Evolutionary conservation across 2,797 vertebrate genomes (phyloP).

Genomic region (Psittacula derbiana): DNA sequence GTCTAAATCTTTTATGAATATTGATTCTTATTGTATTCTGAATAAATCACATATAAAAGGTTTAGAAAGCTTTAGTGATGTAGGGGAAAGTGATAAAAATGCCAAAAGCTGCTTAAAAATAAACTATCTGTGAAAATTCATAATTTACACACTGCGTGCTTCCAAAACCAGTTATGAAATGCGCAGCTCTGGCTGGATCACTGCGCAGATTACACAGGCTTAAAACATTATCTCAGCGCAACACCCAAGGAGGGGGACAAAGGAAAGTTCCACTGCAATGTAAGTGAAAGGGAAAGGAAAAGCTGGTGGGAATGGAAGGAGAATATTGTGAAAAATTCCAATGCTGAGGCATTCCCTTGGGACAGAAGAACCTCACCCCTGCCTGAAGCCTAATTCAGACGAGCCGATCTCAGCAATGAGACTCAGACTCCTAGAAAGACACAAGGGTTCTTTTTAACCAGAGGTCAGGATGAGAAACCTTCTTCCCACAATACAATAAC

Average conservation of each 20-base stretch:
- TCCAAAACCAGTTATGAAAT: not conserved
- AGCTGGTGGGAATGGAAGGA: not conserved
- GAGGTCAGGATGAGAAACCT: not conserved
- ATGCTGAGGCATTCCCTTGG: not conserved
- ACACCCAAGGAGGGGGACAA: not conserved
- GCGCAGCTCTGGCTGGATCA: not conserved
- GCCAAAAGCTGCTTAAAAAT: not conserved
- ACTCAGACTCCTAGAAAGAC: not conserved
- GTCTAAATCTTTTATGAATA: conserved; percentile 30
- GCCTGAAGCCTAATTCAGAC: not conserved
- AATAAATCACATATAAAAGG: not conserved
- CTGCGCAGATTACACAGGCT: not conserved
- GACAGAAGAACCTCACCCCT: not conserved
- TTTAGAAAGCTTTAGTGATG: not conserved
- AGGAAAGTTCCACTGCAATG: not conserved
- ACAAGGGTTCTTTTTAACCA: not conserved
- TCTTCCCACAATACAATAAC: not conserved
- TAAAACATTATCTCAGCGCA: not conserved
- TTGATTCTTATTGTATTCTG: not conserved
- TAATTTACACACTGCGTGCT: not conserved
- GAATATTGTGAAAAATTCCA: not conserved
- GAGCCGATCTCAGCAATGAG: not conserved
- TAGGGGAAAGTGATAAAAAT: not conserved
- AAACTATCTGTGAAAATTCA: not conserved
- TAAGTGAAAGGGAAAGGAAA: not conserved